These are phyloP conservation scores for Macroglossus sobrinus DNA, from an alignment of 2,113 vertebrate genomes.

Conservation along the genomic window DNA sequence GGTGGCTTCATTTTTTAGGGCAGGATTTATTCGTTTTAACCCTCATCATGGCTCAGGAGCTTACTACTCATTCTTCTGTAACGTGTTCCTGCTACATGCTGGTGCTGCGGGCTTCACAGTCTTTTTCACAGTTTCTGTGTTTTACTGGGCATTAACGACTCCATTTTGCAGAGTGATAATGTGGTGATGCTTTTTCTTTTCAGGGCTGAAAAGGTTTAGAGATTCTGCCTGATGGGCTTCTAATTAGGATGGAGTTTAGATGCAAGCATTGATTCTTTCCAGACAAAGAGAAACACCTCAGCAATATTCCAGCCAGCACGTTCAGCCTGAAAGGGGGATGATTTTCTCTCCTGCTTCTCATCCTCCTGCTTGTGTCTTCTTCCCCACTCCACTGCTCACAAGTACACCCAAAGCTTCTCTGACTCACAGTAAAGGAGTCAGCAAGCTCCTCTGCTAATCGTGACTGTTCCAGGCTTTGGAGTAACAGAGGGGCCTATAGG, in stretches of 20 bases:
- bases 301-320: neutral
- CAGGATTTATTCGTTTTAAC: neutral
- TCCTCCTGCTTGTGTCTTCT: neutral
- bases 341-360: neutral
- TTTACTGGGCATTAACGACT: constrained; percentile 45
- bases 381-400: neutral
- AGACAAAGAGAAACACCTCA: constrained; percentile 49
- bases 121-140: constrained; percentile 57
- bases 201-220: constrained; percentile 39
- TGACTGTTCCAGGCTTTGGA: neutral
- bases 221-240: constrained; percentile 12
- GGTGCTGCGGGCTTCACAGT: neutral
- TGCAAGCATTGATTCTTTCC: constrained; percentile 27
- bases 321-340: neutral
- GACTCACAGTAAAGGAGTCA: neutral
- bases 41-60: neutral
- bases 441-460: neutral
- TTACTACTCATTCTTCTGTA: neutral
- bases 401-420: neutral
- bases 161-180: constrained; percentile 61
- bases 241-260: constrained; percentile 54
- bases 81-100: neutral
- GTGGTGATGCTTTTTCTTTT: constrained; percentile 38
- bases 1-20: constrained; percentile 9
- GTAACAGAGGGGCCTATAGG: neutral